Conservation (phyloP, 1,140 invertebrate genomes). For the Agrypnia vestita region DNA sequence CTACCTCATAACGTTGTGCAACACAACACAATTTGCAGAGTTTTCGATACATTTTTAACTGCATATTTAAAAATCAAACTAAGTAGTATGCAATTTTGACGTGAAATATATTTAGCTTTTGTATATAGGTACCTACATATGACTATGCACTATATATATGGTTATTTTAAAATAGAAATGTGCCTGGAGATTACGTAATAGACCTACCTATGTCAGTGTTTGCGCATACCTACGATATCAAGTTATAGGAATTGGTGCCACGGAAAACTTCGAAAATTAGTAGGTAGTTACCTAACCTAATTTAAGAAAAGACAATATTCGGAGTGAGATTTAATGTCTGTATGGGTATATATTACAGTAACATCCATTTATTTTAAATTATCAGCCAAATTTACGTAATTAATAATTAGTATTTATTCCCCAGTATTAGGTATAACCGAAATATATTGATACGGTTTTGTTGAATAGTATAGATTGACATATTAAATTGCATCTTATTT, state of each 20-base stretch:
- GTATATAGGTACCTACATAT: background rate
- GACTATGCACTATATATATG: conserved; percentile 1
- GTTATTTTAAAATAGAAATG: conserved; percentile 32
- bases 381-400: no score
- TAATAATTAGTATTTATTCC: no score
- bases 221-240: background rate
- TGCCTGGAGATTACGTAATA: background rate
- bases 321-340: background rate
- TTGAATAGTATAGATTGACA: no score
- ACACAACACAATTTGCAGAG: no score
- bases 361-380: background rate
- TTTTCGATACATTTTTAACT: no score
- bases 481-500: no score
- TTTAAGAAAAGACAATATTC: background rate
- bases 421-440: no score
- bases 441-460: no score
- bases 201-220: background rate
- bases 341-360: background rate
- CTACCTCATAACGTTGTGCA: no score
- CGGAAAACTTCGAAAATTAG: background rate
- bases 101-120: conserved; percentile 13
- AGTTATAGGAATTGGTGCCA: background rate
- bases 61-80: no score
- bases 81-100: background rate
- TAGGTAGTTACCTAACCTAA: no score